Conservation (phyloP, 2,797 vertebrate genomes). For the Phrynocephalus guinanensis region DNA sequence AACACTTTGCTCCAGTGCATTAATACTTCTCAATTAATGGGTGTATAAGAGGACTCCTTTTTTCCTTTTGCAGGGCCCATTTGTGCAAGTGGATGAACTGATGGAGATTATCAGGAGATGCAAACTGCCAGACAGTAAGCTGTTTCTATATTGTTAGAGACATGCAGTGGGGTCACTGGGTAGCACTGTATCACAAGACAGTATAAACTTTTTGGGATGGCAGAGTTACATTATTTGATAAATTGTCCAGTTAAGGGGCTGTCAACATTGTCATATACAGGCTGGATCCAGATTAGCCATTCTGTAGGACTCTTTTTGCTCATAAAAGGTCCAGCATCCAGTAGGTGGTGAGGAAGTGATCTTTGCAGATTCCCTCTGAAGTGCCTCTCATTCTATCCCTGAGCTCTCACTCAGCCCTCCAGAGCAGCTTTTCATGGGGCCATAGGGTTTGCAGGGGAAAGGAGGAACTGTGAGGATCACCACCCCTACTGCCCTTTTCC, state of each 20-base stretch:
- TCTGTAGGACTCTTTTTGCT: background rate
- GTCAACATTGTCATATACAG: background rate
- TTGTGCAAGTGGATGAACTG: conserved; percentile 98
- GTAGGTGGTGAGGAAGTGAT: too few species aligned
- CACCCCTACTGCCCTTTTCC: too few species aligned
- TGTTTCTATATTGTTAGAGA: background rate
- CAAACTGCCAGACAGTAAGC: conserved; percentile 97
- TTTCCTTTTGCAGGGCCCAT: conserved; percentile 88
- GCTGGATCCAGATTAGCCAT: background rate
- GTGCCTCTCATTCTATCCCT: too few species aligned
- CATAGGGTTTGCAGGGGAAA: too few species aligned
- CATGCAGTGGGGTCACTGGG: background rate
- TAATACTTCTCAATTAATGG: background rate
- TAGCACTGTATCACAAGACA: too few species aligned
- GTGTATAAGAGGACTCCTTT: background rate
- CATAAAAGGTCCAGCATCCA: background rate
- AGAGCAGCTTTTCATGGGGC: too few species aligned
- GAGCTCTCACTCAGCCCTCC: too few species aligned
- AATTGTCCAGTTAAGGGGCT: background rate
- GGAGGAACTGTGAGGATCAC: too few species aligned
- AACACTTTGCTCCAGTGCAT: background rate
- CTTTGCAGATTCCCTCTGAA: background rate
- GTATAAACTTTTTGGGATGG: background rate
- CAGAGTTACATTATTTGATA: background rate
- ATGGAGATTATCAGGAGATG: conserved; percentile 96